These are phyloP conservation scores for Harmothoe impar DNA, from an alignment of 2,888 invertebrate genomes.

Conservation along the genomic window DNA sequence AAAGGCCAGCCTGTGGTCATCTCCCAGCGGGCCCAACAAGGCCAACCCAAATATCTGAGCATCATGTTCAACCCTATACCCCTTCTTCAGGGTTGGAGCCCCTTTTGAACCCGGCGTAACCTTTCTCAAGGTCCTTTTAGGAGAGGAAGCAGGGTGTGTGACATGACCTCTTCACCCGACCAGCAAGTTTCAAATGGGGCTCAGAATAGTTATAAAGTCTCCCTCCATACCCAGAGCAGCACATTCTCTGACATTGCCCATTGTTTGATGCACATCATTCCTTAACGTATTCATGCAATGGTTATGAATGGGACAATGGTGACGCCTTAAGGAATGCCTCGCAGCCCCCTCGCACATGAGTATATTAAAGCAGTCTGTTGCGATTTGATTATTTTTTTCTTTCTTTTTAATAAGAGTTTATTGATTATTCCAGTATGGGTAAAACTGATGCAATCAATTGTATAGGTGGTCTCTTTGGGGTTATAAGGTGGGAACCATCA, in stretches of 20 bases:
- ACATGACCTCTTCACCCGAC: constrained; percentile 17
- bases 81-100: neutral
- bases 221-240: too few species aligned
- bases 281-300: neutral
- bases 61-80: constrained; percentile 1
- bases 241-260: too few species aligned
- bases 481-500: too few species aligned
- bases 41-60: neutral
- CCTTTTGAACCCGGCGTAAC: constrained; percentile 42
- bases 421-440: too few species aligned
- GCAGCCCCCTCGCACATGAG: neutral
- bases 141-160: neutral
- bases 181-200: neutral
- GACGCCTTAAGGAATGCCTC: neutral
- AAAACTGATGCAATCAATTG: too few species aligned
- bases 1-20: neutral
- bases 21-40: neutral
- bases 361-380: too few species aligned
- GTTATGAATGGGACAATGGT: neutral
- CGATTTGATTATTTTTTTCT: too few species aligned
- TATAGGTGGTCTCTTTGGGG: too few species aligned
- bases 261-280: too few species aligned
- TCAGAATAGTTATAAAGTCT: neutral
- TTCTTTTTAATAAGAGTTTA: too few species aligned
- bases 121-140: constrained; percentile 26